A percentile compares a stretch with the other conserved stretches of the same genome.
phyloP scores from a whole-genome alignment of 2,888 invertebrate species.

The Tholera decimalis region DNA sequence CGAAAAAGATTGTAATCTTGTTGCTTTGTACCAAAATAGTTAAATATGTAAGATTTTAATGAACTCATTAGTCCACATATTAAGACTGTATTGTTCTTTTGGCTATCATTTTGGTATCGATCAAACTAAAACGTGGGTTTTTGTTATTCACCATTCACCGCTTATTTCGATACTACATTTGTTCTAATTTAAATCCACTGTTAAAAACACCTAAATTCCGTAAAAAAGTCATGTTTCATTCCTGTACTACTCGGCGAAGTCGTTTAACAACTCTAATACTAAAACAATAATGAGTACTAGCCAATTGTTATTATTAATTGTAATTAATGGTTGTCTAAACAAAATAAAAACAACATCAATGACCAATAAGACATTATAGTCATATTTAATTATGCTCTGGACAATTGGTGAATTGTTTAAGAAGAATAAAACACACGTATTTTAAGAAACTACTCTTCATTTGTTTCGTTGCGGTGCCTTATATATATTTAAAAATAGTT shows the following conservation, averaged over 20 bases:
- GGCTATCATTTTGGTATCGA: not conserved
- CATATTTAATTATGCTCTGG: not conserved
- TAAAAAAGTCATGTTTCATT: no score
- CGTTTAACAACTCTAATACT: not conserved
- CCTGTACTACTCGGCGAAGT: constrained; percentile 6
- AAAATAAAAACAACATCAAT: constrained; percentile 13
- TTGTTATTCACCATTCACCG: not conserved
- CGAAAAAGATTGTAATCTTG: not conserved
- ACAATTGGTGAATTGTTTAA: not conserved
- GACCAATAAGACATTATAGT: not conserved
- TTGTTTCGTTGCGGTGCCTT: no score
- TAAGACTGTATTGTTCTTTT: not conserved
- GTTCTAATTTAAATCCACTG: not conserved
- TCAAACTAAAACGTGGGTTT: no score
- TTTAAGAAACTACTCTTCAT: no score
- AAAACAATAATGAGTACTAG: not conserved
- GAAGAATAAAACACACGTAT: no score
- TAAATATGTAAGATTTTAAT: not conserved
- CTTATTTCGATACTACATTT: not conserved
- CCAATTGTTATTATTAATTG: constrained; percentile 18
- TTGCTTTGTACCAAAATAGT: not conserved
- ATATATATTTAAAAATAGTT: not conserved
- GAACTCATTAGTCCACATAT: not conserved
- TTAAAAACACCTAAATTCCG: no score
- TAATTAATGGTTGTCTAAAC: constrained; percentile 22